Base-by-base conservation (phyloP, 2,888 invertebrate species). In the Cheiracanthium punctorium region DNA sequence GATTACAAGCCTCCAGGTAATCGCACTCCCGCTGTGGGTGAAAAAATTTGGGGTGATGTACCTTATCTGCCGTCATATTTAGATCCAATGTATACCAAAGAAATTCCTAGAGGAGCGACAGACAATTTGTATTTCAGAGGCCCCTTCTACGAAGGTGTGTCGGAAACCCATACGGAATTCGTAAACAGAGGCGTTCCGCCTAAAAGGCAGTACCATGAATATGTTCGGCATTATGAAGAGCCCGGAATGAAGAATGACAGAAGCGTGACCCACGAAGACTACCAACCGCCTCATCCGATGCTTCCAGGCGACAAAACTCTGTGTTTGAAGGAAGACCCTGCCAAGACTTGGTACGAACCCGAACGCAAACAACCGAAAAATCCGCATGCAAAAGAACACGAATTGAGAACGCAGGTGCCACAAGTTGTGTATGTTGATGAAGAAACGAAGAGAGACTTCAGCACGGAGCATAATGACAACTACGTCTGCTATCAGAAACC, bases 261-360 rank as follows among this genome's bases (percentile, higher is more conserved):
- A 64, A 84, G 79, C 24, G 79, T 84, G 17, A 84, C 79, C 17
- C 69, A 84, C 8, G 73, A 79, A 4, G 84, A 84, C 41, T 84
- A 73, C 52, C n/a, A 28, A 2, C 79, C 84, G 8, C 84, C 84
- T 5, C 8, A 58, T 14, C 82, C 84, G 1, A 79, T 77, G 77
- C 0, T 43, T 2, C 64, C 76, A 0, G 14, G 17, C n/a, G 79
- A 84, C 41, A 79, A 58, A 41, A 24, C 20, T 0, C 73, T 79
- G 5, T 84, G 79, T 14, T 48, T 84, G 12, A 12, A 0, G 24
- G 37, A 73, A 72, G 41, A 37, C 17, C 43, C 43, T 1, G 33
- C n/a, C 7, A 43, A 72, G 2, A 2, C 30, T 7, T 29, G 29
- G 28, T 82, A 82, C 24, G n/a, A 43, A 5, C 30, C 33, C 28